Evolutionary conservation across 1,140 invertebrate species (phyloP).

Genomic region (Lucilia cuprina): DNA sequence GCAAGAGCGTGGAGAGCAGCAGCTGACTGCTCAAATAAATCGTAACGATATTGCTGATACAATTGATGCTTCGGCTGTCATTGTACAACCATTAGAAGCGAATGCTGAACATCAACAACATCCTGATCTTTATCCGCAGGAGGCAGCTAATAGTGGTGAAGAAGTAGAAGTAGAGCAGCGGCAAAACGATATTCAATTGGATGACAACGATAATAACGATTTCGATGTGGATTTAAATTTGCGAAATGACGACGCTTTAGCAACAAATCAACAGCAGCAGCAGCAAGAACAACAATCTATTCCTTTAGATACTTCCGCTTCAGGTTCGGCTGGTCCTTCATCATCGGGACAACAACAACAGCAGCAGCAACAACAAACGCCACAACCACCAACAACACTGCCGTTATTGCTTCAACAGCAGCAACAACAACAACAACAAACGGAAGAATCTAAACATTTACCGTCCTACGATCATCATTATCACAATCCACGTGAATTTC

Average conservation of each 20-base stretch:
- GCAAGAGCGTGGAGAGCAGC: conserved; percentile 18
- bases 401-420: conserved; percentile 37
- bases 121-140: background rate
- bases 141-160: background rate
- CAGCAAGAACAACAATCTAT: conserved; percentile 42
- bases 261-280: conserved; percentile 43
- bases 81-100: conserved; percentile 32
- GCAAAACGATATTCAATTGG: conserved; percentile 9
- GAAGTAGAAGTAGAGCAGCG: background rate
- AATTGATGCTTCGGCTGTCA: conserved; percentile 49
- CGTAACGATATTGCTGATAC: conserved; percentile 54
- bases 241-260: conserved; percentile 33
- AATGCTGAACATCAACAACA: background rate
- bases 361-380: conserved; percentile 26
- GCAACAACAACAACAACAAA: conserved; percentile 33
- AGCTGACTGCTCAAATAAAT: conserved; percentile 12
- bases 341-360: background rate
- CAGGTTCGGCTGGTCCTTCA: conserved; percentile 32
- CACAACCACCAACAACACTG: conserved; percentile 39
- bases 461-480: conserved; percentile 38
- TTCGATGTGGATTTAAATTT: conserved; percentile 20
- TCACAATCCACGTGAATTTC: conserved; percentile 27
- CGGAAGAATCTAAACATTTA: conserved; percentile 37
- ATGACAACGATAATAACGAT: conserved; percentile 30
- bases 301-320: conserved; percentile 30